Evolutionary conservation across 2,797 vertebrate genomes (phyloP), one percentile per base, ranked within the genome.

Genomic region (Acanthurus lineatus): DNA sequence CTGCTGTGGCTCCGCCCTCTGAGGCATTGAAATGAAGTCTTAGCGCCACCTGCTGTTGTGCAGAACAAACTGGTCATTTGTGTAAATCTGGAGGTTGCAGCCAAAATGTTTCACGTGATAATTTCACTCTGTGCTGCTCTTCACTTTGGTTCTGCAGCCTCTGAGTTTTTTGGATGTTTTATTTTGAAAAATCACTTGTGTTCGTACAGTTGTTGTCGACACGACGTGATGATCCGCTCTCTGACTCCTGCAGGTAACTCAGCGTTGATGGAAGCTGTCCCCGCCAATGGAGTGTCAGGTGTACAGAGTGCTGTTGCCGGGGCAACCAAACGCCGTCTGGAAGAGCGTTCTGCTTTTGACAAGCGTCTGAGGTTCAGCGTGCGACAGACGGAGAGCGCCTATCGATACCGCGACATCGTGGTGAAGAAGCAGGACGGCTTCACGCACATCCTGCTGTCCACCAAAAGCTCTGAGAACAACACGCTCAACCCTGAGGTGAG

Each of bases 361-460:
- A 99, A 99, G 82, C 95, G 97, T 6, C 94, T 99, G 52, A 94
- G 97, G 11, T 98, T 98, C 94, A 99, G 98, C 1, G 98, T 99
- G 65, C 95, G 97, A 1, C 98, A 99, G 78, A 99, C 98, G 0
- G 98, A 99, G 91, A 99, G 97, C 3, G 97, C 98, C 0, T 99
- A 99, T 93, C 96, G 97, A 28, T 99, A 99, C 92, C 95, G 98
- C 47, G 98, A 99, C 92, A 98, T 99, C 44, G 97, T 99, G 72
- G 98, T 99, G 82, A 97, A 97, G 90, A 99, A 99, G 61, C 98
- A 99, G 56, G 98, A 99, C 9, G 97, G 97, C 76, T 99, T 99
- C 93, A 99, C 97, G 1, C 98, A 99, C 89, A 97, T 99, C 86
- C 92, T 99, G 92, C 95, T 99, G 14, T 98, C 98, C n/a, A 99